Evolutionary conservation across 2,888 invertebrate species (phyloP), one percentile per base, ranked within the genome.

Genomic region (Metallyticus violacea): DNA sequence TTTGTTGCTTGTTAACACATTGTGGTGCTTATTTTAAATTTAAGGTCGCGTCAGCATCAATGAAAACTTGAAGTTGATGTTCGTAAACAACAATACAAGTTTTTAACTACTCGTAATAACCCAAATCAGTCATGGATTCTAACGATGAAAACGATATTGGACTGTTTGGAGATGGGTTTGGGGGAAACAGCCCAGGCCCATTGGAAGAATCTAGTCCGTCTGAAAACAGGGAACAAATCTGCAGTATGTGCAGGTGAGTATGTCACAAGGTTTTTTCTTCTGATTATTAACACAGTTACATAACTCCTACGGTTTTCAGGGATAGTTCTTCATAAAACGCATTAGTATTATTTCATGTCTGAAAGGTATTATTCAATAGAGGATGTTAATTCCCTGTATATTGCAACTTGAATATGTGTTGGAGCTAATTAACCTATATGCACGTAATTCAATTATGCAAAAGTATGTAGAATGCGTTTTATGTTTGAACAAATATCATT

Each of bases 191-290:
- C 89, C 89, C 90, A 88, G 91, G 92, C 89, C 88, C 91, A 4
- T 90, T 92, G 88, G 92, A 92, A 89, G 92, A 92, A 89, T 89
- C 91, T 78, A 91, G 91, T 86, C 90, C 91, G 29, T 90, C 90
- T 81, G 92, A 91, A 89, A 91, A 90, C 15, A 93, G 93, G 91
- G 94, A 94, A 89, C 94, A 94, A 91, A 93, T 93, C 90, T 95
- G 95, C 92, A 94, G 93, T 91, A 93, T 94, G 90, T 95, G 95
- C 94, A 89, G 87, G 88, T 88, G 86, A 78, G 83, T 40, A 26
- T 81, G 81, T 77, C 81, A 87, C n/a, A 78, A 84, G 7, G 26
- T 22, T 26, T 28, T 28, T 26, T 15, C 1, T 9, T 28, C 78
- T 78, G 7, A 4, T 7, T 7, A 26, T 22, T 26, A 26, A 5